A percentile compares a stretch with the other conserved stretches of the same genome.
These are phyloP conservation scores for Peromyscus maniculatus DNA, from an alignment of 2,113 vertebrate genomes.

Conservation along the genomic window DNA sequence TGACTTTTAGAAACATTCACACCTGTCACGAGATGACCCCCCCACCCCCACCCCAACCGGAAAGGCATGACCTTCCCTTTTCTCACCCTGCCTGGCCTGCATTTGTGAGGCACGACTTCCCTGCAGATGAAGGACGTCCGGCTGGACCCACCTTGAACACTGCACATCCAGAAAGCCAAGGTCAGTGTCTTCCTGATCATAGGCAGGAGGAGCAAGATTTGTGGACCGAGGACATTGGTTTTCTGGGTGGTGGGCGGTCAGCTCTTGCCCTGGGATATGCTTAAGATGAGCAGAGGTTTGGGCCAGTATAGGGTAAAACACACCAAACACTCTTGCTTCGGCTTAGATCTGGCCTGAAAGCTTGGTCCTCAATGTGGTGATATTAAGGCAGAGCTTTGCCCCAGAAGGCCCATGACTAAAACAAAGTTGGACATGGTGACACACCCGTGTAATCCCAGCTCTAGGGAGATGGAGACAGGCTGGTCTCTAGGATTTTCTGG, in stretches of 20 bases:
- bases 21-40: background rate
- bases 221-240: too few species aligned
- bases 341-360: background rate
- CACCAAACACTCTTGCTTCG: background rate
- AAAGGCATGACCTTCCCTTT: background rate
- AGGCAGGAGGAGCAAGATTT: too few species aligned
- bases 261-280: background rate
- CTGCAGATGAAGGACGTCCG: background rate
- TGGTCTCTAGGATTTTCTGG: background rate
- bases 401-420: background rate
- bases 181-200: background rate
- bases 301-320: background rate
- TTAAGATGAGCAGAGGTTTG: background rate
- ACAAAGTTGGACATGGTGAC: background rate
- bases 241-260: background rate
- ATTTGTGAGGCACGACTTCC: background rate
- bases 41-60: background rate
- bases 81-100: background rate
- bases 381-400: background rate
- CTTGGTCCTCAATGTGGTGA: background rate
- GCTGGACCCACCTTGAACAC: too few species aligned
- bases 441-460: background rate
- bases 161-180: background rate
- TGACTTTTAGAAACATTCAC: slow-evolving; percentile 48
- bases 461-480: background rate